Percentiles rank a stretch among this genome's conserved stretches.
phyloP scores from a whole-genome alignment of 2,113 vertebrate species.

The Suricata suricatta region DNA sequence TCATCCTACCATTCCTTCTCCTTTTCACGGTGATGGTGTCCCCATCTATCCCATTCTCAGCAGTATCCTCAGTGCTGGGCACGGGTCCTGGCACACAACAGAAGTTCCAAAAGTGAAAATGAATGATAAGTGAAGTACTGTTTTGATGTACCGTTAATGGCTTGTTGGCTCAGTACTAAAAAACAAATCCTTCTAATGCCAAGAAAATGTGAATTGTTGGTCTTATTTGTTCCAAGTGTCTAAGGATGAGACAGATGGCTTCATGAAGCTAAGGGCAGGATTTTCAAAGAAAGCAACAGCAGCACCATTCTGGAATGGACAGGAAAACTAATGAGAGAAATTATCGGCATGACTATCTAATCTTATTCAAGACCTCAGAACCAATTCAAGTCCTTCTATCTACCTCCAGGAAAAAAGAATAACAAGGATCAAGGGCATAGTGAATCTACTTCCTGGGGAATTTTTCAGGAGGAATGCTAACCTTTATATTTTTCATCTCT shows the following conservation, averaged over 20 bases:
- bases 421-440: not conserved
- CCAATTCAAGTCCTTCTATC: not conserved
- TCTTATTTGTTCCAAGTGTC: not conserved
- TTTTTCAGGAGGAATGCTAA: not conserved
- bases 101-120: not conserved
- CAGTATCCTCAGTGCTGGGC: not conserved
- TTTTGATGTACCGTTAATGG: not conserved
- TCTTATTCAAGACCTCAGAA: not conserved
- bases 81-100: not conserved
- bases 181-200: not conserved
- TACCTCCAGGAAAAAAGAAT: not conserved
- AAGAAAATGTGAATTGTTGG: not conserved
- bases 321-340: not conserved
- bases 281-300: conserved; percentile 17
- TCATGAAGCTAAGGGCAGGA: not conserved
- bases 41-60: not conserved
- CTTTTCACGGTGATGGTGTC: not conserved
- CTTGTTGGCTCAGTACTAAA: not conserved
- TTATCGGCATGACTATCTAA: not conserved
- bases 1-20: not conserved
- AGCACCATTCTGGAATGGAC: not conserved
- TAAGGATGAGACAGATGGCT: not conserved
- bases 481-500: not conserved
- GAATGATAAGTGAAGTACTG: not conserved
- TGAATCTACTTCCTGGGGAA: not conserved